Base-by-base conservation (phyloP, 2,797 vertebrate species). In the Menidia menidia region DNA sequence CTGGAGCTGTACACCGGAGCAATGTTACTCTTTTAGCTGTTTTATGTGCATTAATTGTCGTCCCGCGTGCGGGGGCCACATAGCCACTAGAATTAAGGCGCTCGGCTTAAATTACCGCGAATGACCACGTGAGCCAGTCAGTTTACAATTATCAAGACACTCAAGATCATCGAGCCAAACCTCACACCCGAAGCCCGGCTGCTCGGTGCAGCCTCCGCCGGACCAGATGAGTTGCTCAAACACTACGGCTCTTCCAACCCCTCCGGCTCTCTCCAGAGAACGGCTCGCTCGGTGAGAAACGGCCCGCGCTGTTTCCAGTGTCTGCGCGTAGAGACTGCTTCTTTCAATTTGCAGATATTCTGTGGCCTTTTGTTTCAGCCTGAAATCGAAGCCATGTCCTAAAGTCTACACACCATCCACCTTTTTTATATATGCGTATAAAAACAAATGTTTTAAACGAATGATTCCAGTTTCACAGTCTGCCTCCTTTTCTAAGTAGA, bases 351-450 rank as follows among this genome's bases (percentile, higher is more conserved):
- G 16, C 41, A 32, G 25, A 35, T 32, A 43, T 59, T 70, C 47
- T 68, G 60, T 68, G 75, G 71, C 77, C 57, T 84, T 85, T 73
- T 2, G 41, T 55, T 70, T 65, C 14, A 68, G 67, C 19, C 12
- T 47, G n/a, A n/a, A 57, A 18, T 58, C 13, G 13, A 44, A 48
- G 44, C 31, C 47, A 18, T 35, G 13, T 56, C 6, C 8, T 47
- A 16, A 53, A 11, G 48, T 25, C 18, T 25, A 50, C 18, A 50
- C 18, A 50, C 10, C 48, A 13, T 52, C 12, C 25, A 52, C 30
- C 25, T 31, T 31, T 39, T 39, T 25, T 25, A 25, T 25, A 25
- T 25, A 25, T 12, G 13, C 48, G 4, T 30, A n/a, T 6, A 18
- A 30, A 19, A 48, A 18, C 47, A 30, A n/a, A n/a, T 12, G 14